Evolutionary conservation across 2,888 invertebrate species (phyloP).

Genomic region (Agonopterix arenella): DNA sequence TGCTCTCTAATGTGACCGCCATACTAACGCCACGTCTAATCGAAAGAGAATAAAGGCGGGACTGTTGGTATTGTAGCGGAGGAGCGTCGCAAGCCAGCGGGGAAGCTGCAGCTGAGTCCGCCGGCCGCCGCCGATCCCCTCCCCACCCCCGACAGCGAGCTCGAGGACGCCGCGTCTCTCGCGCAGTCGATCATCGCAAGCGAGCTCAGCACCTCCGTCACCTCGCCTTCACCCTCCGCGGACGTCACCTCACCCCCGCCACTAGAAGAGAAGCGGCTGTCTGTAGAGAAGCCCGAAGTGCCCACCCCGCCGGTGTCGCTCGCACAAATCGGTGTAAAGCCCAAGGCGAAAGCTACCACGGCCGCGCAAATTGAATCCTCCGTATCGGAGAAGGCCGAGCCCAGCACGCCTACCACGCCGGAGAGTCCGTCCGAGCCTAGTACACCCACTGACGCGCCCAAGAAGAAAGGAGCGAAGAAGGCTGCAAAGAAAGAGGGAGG

Average conservation of each 20-base stretch:
- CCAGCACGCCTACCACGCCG: conserved; percentile 15
- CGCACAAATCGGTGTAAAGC: conserved; percentile 64
- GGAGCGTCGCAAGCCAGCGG: conserved; percentile 67
- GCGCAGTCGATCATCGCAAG: conserved; percentile 68
- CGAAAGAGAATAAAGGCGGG: conserved; percentile 69
- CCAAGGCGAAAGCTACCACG: conserved; percentile 48
- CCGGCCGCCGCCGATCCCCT: conserved; percentile 54
- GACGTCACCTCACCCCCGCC: conserved; percentile 27
- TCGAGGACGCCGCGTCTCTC: conserved; percentile 66
- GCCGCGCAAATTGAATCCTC: conserved; percentile 65
- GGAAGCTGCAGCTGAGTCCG: conserved; percentile 59
- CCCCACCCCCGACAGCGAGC: conserved; percentile 71
- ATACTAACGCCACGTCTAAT: conserved; percentile 74
- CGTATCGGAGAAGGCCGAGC: conserved; percentile 30
- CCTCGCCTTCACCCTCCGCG: conserved; percentile 40
- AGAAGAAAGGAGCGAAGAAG: conserved; percentile 67
- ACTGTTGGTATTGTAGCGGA: conserved; percentile 73
- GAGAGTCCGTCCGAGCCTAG: conserved; percentile 12
- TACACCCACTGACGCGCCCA: conserved; percentile 37
- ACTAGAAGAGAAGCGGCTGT: conserved; percentile 35
- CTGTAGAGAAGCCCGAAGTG: conserved; percentile 51
- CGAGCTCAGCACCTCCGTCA: conserved; percentile 53
- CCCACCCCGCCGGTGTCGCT: conserved; percentile 75
- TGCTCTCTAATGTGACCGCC: conserved; percentile 77
- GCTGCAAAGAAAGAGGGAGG: conserved; percentile 68